phyloP scores from a whole-genome alignment of 2,113 vertebrate species.

The Chascanopsetta lugubris region DNA sequence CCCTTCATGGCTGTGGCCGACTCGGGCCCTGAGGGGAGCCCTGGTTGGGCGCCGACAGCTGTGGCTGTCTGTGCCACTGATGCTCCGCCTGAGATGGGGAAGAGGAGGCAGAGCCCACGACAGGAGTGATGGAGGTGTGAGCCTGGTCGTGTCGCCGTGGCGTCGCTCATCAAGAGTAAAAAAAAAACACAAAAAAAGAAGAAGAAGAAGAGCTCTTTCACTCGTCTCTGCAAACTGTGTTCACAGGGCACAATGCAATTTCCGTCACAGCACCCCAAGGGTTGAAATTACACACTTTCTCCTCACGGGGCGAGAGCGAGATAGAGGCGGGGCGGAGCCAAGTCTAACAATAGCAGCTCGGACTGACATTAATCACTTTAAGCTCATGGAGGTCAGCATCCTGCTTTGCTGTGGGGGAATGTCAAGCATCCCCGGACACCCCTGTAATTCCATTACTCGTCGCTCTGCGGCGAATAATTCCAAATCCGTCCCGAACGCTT shows the following conservation, averaged over 20 bases:
- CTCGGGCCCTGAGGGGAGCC: constrained; percentile 40
- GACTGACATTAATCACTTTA: constrained; percentile 76
- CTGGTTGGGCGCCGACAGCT: constrained; percentile 39
- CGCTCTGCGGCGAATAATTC: constrained; percentile 57
- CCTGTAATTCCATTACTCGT: constrained; percentile 66
- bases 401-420: constrained; percentile 61
- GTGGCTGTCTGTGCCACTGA: constrained; percentile 31
- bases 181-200: too few species aligned
- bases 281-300: constrained; percentile 66
- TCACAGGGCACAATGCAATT: constrained; percentile 48
- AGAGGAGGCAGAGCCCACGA: constrained; percentile 37
- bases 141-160: constrained; percentile 47
- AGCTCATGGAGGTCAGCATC: constrained; percentile 71
- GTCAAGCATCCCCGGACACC: constrained; percentile 71
- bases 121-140: constrained; percentile 52
- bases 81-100: constrained; percentile 39
- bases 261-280: constrained; percentile 50
- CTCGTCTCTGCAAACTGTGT: constrained; percentile 36
- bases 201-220: constrained; percentile 41
- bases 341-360: constrained; percentile 70
- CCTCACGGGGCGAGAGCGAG: constrained; percentile 43
- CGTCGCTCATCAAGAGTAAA: constrained; percentile 53
- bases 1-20: constrained; percentile 48
- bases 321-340: constrained; percentile 25
- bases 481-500: constrained; percentile 50